These are phyloP conservation scores for Hypomecis punctinalis DNA, from an alignment of 2,888 invertebrate species.

Conservation along the genomic window DNA sequence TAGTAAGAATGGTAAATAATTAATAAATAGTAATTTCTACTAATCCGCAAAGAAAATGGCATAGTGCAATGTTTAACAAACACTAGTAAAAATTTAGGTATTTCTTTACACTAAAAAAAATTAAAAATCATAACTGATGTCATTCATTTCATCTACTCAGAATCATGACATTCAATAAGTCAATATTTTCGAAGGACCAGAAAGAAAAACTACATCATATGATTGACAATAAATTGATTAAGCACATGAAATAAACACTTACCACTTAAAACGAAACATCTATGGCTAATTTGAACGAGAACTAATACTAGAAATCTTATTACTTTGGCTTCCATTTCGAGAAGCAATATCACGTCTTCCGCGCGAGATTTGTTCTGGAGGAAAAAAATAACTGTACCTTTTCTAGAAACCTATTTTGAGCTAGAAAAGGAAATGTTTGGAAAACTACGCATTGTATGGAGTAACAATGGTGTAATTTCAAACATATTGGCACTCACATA, in stretches of 20 bases:
- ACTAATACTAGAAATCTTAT: constrained; percentile 44
- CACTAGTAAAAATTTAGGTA: no score
- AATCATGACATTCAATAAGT: no score
- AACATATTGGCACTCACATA: constrained; percentile 29
- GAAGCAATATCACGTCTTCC: constrained; percentile 20
- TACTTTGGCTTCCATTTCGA: constrained; percentile 20
- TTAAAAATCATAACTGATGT: no score
- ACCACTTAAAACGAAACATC: constrained; percentile 54
- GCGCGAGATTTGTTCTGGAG: constrained; percentile 10
- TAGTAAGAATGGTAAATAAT: no score
- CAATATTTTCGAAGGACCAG: no score
- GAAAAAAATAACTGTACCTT: constrained; percentile 10
- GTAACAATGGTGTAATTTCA: constrained; percentile 38
- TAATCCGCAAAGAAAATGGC: no score
- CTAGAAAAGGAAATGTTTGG: constrained; percentile 22
- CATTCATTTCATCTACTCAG: no score
- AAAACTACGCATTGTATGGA: constrained; percentile 25
- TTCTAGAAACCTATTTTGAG: constrained; percentile 10
- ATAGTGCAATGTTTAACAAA: no score
- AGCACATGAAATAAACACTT: constrained; percentile 36
- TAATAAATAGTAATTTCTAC: no score
- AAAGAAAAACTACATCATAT: not conserved
- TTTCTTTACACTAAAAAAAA: no score
- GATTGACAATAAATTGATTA: not conserved
- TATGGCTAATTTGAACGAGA: constrained; percentile 41